Evolutionary conservation across 2,797 vertebrate species (phyloP).

Genomic region (Bovichtus variegatus): DNA sequence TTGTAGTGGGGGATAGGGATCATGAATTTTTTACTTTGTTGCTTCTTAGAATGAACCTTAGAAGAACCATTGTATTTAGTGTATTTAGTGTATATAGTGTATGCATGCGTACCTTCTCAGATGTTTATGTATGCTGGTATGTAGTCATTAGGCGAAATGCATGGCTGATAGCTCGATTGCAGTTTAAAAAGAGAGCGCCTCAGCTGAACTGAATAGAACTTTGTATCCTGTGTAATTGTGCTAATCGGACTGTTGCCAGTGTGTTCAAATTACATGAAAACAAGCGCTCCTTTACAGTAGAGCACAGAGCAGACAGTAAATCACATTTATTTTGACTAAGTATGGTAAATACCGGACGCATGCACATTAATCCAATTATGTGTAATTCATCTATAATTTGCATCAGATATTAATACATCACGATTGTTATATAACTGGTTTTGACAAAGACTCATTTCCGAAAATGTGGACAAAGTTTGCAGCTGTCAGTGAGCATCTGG

Average conservation of each 20-base stretch:
- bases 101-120: background rate
- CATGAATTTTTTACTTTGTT: background rate
- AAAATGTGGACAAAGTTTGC: constrained; percentile 31
- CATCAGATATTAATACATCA: constrained; percentile 67
- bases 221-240: constrained; percentile 56
- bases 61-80: constrained; percentile 8
- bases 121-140: constrained; percentile 7
- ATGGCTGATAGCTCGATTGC: constrained; percentile 25
- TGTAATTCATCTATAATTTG: constrained; percentile 63
- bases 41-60: background rate
- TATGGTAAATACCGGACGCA: constrained; percentile 42
- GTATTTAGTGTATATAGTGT: constrained; percentile 12
- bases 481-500: constrained; percentile 39
- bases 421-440: constrained; percentile 48
- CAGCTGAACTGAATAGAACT: constrained; percentile 40
- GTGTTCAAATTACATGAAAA: constrained; percentile 51
- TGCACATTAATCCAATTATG: constrained; percentile 63
- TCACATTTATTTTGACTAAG: constrained; percentile 51
- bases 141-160: constrained; percentile 26
- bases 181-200: constrained; percentile 30
- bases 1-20: background rate
- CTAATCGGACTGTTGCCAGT: constrained; percentile 50
- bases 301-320: constrained; percentile 33
- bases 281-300: constrained; percentile 46
- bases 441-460: constrained; percentile 34